A percentile compares a stretch with the other conserved stretches of the same genome.
phyloP scores from a whole-genome alignment of 2,797 vertebrate genomes.

The Limosa lapponica region DNA sequence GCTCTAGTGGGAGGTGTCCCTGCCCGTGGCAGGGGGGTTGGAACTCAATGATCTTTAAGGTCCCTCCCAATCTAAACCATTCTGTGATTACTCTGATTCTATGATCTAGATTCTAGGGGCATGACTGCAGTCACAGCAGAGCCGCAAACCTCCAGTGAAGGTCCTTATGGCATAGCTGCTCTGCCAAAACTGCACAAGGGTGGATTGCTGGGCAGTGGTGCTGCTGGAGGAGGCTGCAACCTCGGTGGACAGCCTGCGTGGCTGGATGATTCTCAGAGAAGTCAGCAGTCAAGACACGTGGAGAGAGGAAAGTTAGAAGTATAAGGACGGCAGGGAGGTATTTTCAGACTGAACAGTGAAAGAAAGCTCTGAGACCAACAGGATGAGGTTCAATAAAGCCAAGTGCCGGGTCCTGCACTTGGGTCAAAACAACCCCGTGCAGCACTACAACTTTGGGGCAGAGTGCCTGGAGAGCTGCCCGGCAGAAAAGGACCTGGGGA shows the following conservation, averaged over 20 bases:
- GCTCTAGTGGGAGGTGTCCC: too few relatives aligned
- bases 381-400: too few relatives aligned
- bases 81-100: too few relatives aligned
- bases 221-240: neutral
- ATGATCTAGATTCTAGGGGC: too few relatives aligned
- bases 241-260: rapidly evolving
- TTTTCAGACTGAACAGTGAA: neutral
- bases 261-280: neutral
- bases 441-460: too few relatives aligned
- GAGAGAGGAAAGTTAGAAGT: neutral
- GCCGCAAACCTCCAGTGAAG: neutral
- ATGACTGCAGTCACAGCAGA: neutral
- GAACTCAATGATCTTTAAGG: too few relatives aligned
- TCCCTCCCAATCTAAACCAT: too few relatives aligned
- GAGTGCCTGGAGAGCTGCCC: too few relatives aligned
- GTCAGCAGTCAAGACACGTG: rapidly evolving
- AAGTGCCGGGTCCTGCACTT: too few relatives aligned
- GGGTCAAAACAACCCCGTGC: too few relatives aligned
- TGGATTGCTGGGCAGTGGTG: neutral
- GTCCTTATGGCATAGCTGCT: neutral
- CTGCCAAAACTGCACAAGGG: neutral
- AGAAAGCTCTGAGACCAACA: neutral
- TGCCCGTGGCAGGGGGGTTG: too few relatives aligned
- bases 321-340: neutral
- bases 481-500: too few relatives aligned